Base-by-base conservation (phyloP, 2,797 vertebrate genomes). In the Rhadinocentrus ornatus region DNA sequence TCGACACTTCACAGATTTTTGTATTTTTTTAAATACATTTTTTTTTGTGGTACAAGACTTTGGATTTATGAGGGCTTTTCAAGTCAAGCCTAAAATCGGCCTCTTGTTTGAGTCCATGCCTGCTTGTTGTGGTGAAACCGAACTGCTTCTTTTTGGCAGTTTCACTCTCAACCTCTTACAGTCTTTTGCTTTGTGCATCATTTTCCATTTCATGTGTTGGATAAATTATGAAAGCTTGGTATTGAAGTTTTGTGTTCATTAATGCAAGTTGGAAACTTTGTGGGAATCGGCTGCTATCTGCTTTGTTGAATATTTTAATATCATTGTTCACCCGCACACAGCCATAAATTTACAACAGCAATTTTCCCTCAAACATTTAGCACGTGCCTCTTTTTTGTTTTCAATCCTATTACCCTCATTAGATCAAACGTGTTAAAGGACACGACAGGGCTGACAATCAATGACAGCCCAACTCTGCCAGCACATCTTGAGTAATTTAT, bases 21-120 rank as follows among this genome's bases (percentile, higher is more conserved):
- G n/a, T 39, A 32, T 6, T 11, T 6, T 37, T 37, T 37, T 37
- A 31, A 31, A n/a, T n/a, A n/a, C 31, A 32, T 32, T 22, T 48
- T 48, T 48, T 73, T 86, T 77, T 59, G 44, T 62, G 44, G 46
- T 62, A 64, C 81, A 76, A 86, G 82, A 72, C 53, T 83, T 69
- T 56, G 15, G 48, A 80, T 91, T 88, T 89, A 82, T 71, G 55
- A 58, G 75, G 66, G 62, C 52, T 73, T 78, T 83, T 87, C 79
- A 77, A 75, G 89, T 92, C 86, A 86, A 90, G 86, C 89, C 86
- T 73, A 82, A 73, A 83, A 77, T 35, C 76, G 72, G 67, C 69
- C 56, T 73, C 80, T 86, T 85, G 80, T 88, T 90, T 89, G 87
- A 83, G 69, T 64, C 20, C 18, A 26, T 83, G 86, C 85, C 86